A percentile compares a stretch with the other conserved stretches of the same genome.
Evolutionary conservation across 92 coral and sea anemone species (phyloP).

Genomic region (Phenganax subtilis): DNA sequence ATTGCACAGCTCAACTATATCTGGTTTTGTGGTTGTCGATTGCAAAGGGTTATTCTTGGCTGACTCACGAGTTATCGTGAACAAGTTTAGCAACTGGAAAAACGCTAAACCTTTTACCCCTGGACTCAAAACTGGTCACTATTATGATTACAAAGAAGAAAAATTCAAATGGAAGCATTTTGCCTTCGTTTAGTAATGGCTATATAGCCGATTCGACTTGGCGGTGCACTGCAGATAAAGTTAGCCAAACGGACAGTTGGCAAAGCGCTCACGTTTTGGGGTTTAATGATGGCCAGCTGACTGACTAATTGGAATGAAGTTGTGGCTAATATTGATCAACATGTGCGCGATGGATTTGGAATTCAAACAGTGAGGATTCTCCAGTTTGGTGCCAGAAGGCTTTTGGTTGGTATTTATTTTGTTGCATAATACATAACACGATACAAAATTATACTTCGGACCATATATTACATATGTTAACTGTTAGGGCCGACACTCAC

Average conservation of each 20-base stretch:
- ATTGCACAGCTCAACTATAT: not conserved
- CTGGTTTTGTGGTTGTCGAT: slow-evolving; percentile 11
- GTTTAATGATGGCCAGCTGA: not conserved
- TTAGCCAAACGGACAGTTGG: not conserved
- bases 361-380: not conserved
- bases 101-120: not conserved
- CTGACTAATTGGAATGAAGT: not conserved
- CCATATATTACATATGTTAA: too few relatives aligned
- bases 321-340: not conserved
- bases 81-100: slow-evolving; percentile 5
- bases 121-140: not conserved
- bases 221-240: not conserved
- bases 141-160: not conserved
- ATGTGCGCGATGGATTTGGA: slow-evolving; percentile 8
- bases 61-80: not conserved
- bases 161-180: not conserved
- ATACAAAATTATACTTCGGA: not conserved
- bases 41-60: not conserved
- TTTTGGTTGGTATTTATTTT: slow-evolving; percentile 6
- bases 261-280: not conserved
- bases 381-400: not conserved
- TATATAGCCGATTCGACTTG: not conserved
- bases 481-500: too few relatives aligned
- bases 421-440: not conserved
- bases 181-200: not conserved